phyloP scores from a whole-genome alignment of 2,797 vertebrate genomes.

The Aldrovandia affinis region DNA sequence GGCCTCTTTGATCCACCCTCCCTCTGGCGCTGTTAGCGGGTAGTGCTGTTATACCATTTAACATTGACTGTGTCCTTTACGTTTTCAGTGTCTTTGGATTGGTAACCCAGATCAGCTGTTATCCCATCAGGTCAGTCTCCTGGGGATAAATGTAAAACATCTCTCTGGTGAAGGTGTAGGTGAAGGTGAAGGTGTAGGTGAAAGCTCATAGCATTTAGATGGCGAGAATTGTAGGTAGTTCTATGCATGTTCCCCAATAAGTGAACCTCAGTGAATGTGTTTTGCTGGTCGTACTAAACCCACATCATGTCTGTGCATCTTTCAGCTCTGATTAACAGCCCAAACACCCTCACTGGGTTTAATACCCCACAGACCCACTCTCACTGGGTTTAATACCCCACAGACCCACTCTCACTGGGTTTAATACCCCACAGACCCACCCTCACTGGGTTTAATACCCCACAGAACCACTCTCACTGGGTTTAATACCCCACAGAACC shows the following conservation, averaged over 20 bases:
- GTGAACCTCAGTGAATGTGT: not conserved
- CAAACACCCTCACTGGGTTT: not conserved
- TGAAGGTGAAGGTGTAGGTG: too few relatives aligned
- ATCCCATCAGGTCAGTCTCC: not conserved
- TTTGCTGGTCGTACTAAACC: not conserved
- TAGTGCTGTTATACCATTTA: not conserved
- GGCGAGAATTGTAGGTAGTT: not conserved
- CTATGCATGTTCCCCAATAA: not conserved
- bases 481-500: too few relatives aligned
- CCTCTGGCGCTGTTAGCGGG: not conserved
- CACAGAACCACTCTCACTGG: too few relatives aligned
- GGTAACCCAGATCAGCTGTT: not conserved
- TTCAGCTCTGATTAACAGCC: conserved; percentile 39
- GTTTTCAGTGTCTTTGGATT: not conserved
- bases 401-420: too few relatives aligned
- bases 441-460: too few relatives aligned
- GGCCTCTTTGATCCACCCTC: not conserved
- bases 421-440: too few relatives aligned
- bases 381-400: not conserved
- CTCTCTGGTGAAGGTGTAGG: too few relatives aligned
- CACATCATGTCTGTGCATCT: not conserved
- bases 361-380: not conserved
- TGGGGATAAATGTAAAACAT: not conserved
- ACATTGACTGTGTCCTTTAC: not conserved
- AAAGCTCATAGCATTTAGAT: not conserved